Percentiles rank a stretch among this genome's conserved stretches.
These are phyloP conservation scores for Pimephales promelas DNA, from an alignment of 2,113 vertebrate species.

Conservation along the genomic window DNA sequence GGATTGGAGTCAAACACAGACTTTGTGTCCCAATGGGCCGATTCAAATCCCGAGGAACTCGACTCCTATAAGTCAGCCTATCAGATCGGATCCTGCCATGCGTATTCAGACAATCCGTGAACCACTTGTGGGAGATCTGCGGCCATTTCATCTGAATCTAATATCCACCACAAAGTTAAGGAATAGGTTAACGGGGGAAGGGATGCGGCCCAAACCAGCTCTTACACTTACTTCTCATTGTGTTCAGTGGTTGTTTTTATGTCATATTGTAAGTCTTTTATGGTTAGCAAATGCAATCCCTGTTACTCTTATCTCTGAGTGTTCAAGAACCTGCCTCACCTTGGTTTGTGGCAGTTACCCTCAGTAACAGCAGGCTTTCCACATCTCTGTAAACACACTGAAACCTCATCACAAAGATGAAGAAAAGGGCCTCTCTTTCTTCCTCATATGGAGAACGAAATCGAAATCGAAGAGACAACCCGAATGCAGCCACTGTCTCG, in stretches of 20 bases:
- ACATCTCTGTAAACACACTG: constrained; percentile 30
- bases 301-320: constrained; percentile 32
- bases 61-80: not conserved
- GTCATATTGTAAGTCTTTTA: constrained; percentile 13
- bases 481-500: constrained; percentile 4
- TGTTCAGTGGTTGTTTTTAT: constrained; percentile 32
- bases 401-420: constrained; percentile 27
- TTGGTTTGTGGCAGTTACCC: constrained; percentile 42
- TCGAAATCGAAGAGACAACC: constrained; percentile 36
- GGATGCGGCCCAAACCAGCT: constrained; percentile 7
- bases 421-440: constrained; percentile 17
- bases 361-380: constrained; percentile 37
- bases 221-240: constrained; percentile 8
- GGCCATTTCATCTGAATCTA: constrained; percentile 7
- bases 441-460: constrained; percentile 23
- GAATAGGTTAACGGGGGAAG: constrained; percentile 13
- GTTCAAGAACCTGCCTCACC: constrained; percentile 32
- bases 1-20: not conserved
- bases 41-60: not conserved
- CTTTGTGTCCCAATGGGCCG: not conserved
- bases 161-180: constrained; percentile 15
- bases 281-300: constrained; percentile 37
- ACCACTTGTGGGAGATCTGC: not conserved
- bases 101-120: not conserved
- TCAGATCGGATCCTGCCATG: not conserved